phyloP scores from a whole-genome alignment of 2,888 invertebrate species.

The Sinodicranocentrus sp. region DNA sequence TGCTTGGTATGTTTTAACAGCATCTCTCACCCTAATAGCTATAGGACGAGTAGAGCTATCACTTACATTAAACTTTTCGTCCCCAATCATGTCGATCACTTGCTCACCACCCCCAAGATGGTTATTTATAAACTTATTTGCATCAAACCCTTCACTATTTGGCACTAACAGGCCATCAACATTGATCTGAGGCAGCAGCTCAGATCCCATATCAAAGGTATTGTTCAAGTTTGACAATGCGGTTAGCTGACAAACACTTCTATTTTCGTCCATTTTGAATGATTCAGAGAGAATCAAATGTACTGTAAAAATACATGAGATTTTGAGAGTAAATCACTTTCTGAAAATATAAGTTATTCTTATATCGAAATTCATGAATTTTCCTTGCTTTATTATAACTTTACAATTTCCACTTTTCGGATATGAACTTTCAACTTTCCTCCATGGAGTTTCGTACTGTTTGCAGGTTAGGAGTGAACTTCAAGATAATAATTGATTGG shows the following conservation, averaged over 20 bases:
- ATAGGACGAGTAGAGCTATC: background rate
- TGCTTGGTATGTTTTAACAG: background rate
- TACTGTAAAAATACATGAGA: too few species aligned
- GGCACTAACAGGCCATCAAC: background rate
- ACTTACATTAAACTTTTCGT: background rate
- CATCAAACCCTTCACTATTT: too few species aligned
- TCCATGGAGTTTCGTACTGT: too few species aligned
- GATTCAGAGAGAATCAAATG: background rate
- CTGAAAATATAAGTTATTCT: too few species aligned
- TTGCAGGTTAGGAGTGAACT: too few species aligned
- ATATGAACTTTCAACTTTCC: too few species aligned
- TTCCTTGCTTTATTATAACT: too few species aligned
- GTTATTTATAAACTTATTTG: background rate
- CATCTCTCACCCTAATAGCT: constrained; percentile 29
- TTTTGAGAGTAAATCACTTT: too few species aligned
- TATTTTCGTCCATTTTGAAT: background rate
- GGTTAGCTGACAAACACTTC: background rate
- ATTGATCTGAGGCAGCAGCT: background rate
- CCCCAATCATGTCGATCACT: background rate
- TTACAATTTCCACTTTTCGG: too few species aligned
- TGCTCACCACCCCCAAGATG: background rate
- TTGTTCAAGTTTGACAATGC: background rate
- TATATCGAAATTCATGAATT: too few species aligned
- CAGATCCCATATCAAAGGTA: constrained; percentile 6
- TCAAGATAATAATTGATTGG: too few species aligned